phyloP scores from a whole-genome alignment of 2,797 vertebrate genomes.

The Danio choprae region DNA sequence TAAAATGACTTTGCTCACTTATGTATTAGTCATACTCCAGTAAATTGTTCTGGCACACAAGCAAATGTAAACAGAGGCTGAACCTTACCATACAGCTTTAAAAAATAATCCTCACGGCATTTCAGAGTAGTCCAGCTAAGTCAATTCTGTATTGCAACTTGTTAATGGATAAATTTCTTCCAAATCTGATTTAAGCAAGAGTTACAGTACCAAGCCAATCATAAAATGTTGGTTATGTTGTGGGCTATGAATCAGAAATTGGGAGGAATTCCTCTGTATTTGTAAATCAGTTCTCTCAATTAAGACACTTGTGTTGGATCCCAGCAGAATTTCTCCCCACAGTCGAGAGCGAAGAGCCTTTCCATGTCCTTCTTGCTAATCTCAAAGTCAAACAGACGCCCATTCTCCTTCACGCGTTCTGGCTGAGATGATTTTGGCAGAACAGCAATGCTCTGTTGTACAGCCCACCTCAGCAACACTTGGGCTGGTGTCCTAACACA shows the following conservation, averaged over 20 bases:
- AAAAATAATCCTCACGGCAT: neutral
- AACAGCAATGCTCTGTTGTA: conserved; percentile 80
- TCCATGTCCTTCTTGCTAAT: conserved; percentile 74
- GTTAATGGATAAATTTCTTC: neutral
- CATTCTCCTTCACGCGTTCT: conserved; percentile 75
- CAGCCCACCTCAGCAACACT: conserved; percentile 82
- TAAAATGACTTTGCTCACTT: neutral
- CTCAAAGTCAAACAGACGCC: conserved; percentile 78
- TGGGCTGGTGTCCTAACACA: conserved; percentile 75
- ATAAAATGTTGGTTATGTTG: neutral
- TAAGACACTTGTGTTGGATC: conserved; percentile 77
- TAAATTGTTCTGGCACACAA: neutral
- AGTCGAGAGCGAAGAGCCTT: conserved; percentile 74
- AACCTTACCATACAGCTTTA: neutral
- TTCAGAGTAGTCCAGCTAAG: neutral
- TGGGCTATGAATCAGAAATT: too few species aligned
- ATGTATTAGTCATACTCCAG: neutral
- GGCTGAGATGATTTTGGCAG: conserved; percentile 81
- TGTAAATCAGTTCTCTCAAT: conserved; percentile 4
- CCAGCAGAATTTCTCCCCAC: conserved; percentile 79
- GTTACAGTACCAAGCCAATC: neutral
- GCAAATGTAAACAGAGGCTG: conserved; percentile 14
- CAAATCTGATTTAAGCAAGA: neutral
- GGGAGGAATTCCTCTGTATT: neutral
- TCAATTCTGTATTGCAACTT: neutral